Percentiles rank a stretch among this genome's conserved stretches.
Evolutionary conservation across 2,888 invertebrate species (phyloP).

Genomic region (Spodoptera littoralis): DNA sequence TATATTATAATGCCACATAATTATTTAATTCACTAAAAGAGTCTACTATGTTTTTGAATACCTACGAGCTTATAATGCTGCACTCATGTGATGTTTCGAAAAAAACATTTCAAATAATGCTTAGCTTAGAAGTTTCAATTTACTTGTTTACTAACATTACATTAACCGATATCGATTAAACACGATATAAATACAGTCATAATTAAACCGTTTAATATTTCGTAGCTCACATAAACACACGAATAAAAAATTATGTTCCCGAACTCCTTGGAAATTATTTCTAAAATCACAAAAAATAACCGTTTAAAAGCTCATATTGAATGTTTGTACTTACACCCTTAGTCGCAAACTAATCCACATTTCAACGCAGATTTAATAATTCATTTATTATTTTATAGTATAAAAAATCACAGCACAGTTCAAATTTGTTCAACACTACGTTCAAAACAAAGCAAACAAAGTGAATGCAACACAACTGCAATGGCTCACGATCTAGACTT

Average conservation of each 20-base stretch:
- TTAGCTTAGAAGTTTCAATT: constrained; percentile 2
- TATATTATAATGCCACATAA: too few species aligned
- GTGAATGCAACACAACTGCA: constrained; percentile 55
- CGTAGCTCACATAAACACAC: constrained; percentile 12
- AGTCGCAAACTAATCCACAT: constrained; percentile 33
- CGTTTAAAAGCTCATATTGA: constrained; percentile 40
- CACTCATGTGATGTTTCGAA: constrained; percentile 1
- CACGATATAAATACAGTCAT: too few species aligned
- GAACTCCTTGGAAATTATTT: constrained; percentile 3
- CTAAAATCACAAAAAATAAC: constrained; percentile 30
- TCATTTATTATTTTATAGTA: constrained; percentile 19
- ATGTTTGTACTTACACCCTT: constrained; percentile 50
- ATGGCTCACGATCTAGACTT: constrained; percentile 30
- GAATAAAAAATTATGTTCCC: constrained; percentile 1
- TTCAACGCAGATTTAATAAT: constrained; percentile 28
- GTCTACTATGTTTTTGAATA: too few species aligned
- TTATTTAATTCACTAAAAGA: too few species aligned
- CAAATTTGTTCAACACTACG: constrained; percentile 50
- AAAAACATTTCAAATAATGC: constrained; percentile 1
- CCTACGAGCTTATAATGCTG: constrained; percentile 5
- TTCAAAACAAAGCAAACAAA: constrained; percentile 62
- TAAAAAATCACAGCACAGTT: constrained; percentile 35
- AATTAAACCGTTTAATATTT: too few species aligned
- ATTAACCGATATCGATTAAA: too few species aligned
- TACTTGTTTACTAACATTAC: not conserved